phyloP scores from a whole-genome alignment of 2,113 vertebrate species.

The Baryphthengus martii region DNA sequence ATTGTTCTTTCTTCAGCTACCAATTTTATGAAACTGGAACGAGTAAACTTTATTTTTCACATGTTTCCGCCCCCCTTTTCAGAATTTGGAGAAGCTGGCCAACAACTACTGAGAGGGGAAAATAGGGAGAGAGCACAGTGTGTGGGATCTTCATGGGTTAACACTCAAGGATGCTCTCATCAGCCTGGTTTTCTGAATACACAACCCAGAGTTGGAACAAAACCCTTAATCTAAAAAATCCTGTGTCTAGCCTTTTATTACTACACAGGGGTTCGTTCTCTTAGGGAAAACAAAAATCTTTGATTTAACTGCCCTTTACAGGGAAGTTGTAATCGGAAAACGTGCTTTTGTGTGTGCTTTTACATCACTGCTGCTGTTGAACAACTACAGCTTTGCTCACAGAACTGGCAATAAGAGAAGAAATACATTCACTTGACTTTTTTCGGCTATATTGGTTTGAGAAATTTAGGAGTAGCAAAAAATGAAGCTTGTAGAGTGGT shows the following conservation, averaged over 20 bases:
- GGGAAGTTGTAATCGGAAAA: neutral
- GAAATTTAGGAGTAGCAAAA: neutral
- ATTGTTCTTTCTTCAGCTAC: neutral
- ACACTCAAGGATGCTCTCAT: neutral
- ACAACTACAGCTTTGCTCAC: neutral
- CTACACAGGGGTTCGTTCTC: neutral
- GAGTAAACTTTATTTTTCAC: neutral
- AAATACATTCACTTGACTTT: neutral
- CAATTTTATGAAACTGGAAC: neutral
- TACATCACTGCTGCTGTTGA: neutral
- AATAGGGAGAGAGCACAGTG: neutral
- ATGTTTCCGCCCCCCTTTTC: neutral
- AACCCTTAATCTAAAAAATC: neutral
- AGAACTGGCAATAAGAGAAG: neutral
- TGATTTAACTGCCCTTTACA: neutral
- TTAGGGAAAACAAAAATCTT: neutral
- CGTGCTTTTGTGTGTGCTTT: neutral
- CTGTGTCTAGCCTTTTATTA: neutral
- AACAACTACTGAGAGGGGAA: neutral
- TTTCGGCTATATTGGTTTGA: neutral
- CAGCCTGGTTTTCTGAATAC: neutral
- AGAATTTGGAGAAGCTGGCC: neutral
- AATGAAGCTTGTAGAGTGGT: neutral
- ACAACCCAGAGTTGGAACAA: neutral
- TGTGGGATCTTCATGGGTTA: neutral